Evolutionary conservation across 2,113 vertebrate species (phyloP).

Genomic region (Psophia crepitans): DNA sequence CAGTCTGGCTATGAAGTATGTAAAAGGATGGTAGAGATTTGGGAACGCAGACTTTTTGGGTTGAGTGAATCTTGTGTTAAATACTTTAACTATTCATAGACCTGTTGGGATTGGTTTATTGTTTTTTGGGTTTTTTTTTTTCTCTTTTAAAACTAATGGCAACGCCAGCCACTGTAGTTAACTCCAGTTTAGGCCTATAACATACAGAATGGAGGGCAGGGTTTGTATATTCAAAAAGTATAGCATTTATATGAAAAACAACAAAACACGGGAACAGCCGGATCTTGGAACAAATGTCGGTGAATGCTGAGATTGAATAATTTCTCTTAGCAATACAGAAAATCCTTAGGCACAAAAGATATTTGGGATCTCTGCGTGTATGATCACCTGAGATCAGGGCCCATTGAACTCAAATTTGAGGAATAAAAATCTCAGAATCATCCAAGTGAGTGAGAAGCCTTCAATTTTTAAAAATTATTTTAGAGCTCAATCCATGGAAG

Average conservation of each 20-base stretch:
- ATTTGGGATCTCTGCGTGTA: neutral
- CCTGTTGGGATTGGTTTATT: neutral
- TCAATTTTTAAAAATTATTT: neutral
- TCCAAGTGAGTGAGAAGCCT: neutral
- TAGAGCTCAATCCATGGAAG: neutral
- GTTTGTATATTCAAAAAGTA: neutral
- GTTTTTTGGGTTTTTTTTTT: neutral
- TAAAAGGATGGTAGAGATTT: neutral
- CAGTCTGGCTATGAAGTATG: conserved; percentile 22
- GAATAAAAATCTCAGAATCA: neutral
- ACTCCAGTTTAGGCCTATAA: neutral
- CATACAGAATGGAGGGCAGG: neutral
- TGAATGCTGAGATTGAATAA: neutral
- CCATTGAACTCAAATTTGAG: neutral
- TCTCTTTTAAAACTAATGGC: neutral
- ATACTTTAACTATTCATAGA: neutral
- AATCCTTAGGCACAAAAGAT: neutral
- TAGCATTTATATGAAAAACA: neutral
- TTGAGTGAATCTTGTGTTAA: neutral
- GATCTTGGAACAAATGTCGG: neutral
- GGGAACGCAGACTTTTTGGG: neutral
- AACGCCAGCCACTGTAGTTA: neutral
- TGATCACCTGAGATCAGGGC: neutral
- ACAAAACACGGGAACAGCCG: neutral
- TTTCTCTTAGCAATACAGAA: neutral